Conservation (phyloP, 23 tunicate genomes). For the Botrylloides violaceus region DNA sequence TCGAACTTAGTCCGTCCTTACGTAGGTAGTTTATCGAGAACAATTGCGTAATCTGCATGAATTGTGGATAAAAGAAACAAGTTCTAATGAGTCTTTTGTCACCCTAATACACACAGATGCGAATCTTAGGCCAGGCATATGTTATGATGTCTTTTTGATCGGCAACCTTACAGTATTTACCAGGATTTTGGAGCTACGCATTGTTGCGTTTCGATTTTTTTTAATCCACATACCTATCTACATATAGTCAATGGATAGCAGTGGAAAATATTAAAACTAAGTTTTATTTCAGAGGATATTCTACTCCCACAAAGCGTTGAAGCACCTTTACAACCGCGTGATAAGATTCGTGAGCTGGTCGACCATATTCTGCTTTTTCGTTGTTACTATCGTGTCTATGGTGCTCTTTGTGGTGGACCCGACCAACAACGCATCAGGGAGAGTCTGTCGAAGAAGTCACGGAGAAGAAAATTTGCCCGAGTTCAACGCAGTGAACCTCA, state of each 20-base stretch:
- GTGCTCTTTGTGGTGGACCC: constrained; percentile 63
- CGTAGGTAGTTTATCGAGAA: too few relatives aligned
- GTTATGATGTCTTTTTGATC: too few relatives aligned
- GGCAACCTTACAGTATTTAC: too few relatives aligned
- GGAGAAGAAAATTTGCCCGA: neutral
- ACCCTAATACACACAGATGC: too few relatives aligned
- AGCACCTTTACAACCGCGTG: constrained; percentile 73
- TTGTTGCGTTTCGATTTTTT: too few relatives aligned
- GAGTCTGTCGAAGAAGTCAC: constrained; percentile 38
- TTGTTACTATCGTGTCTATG: constrained; percentile 51
- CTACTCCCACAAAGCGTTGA: constrained; percentile 75
- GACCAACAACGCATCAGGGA: constrained; percentile 72
- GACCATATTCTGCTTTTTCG: constrained; percentile 57
- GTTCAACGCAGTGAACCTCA: neutral
- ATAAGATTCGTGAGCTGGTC: constrained; percentile 72
- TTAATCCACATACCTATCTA: neutral
- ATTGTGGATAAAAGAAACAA: too few relatives aligned
- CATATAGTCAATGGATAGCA: neutral
- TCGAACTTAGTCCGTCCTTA: too few relatives aligned
- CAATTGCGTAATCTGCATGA: too few relatives aligned
- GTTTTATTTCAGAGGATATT: constrained; percentile 58
- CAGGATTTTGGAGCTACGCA: too few relatives aligned
- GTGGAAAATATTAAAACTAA: neutral
- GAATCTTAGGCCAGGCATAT: too few relatives aligned
- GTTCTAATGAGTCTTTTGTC: too few relatives aligned